Percentiles rank a stretch among this genome's conserved stretches.
Conservation (phyloP, 2,113 vertebrate species). For the Arizona elegans region DNA sequence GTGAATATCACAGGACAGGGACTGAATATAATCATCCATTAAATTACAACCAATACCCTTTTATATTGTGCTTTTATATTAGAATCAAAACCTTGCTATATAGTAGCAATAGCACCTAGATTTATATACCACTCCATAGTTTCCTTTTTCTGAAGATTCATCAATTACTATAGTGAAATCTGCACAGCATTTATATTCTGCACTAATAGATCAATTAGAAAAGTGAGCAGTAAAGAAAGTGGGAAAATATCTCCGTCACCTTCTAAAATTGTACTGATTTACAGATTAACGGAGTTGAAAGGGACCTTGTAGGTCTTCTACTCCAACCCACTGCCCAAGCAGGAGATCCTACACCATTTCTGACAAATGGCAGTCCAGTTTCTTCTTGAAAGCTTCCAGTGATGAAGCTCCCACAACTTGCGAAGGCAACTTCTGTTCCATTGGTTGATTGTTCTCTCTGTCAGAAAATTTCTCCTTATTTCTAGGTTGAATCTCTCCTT, state of each 20-base stretch:
- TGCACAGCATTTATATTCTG: background rate
- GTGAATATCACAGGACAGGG: background rate
- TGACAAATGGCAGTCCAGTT: no score
- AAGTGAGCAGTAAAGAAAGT: background rate
- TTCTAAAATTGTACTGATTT: background rate
- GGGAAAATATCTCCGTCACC: background rate
- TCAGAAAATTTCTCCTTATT: no score
- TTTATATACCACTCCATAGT: background rate
- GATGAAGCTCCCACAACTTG: no score
- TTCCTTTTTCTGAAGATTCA: background rate
- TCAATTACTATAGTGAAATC: background rate
- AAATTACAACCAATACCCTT: background rate
- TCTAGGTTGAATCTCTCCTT: no score
- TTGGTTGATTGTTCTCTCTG: no score
- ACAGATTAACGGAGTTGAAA: no score
- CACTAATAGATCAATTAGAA: background rate
- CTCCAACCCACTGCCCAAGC: no score
- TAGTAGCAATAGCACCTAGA: background rate
- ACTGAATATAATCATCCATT: background rate
- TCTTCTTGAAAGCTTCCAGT: no score
- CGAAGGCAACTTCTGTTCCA: no score
- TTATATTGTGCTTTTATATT: background rate
- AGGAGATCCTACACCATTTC: no score
- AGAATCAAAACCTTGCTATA: background rate
- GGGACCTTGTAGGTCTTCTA: no score